Percentiles rank a stretch among this genome's conserved stretches.
phyloP scores from a whole-genome alignment of 2,888 invertebrate species.

The Gandaritis pyraliata region DNA sequence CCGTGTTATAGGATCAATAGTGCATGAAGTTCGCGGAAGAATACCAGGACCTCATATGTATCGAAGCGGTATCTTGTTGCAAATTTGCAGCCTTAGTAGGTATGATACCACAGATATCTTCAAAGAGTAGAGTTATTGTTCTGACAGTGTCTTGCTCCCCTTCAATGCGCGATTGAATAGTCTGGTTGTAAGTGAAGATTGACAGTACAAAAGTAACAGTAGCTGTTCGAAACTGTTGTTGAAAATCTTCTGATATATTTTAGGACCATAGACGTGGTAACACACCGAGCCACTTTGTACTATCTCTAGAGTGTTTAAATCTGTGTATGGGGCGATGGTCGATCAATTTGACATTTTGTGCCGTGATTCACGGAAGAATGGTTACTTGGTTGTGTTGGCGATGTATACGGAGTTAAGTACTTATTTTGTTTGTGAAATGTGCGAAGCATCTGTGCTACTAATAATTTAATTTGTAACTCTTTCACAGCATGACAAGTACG shows the following conservation, averaged over 20 bases:
- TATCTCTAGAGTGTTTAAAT: slow-evolving; percentile 3
- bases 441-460: too few relatives aligned
- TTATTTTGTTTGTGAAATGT: too few relatives aligned
- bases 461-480: too few relatives aligned
- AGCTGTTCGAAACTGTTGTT: neutral
- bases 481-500: slow-evolving; percentile 92
- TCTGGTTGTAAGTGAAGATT: neutral
- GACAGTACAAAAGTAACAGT: neutral
- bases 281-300: neutral
- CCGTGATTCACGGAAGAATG: too few relatives aligned
- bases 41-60: slow-evolving; percentile 47
- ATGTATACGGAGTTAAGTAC: too few relatives aligned
- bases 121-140: neutral
- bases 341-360: slow-evolving; percentile 19
- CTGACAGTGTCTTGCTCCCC: neutral
- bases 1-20: slow-evolving; percentile 25
- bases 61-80: slow-evolving; percentile 29
- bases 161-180: neutral
- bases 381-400: too few relatives aligned
- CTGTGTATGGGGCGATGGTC: slow-evolving; percentile 6
- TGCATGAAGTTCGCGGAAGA: slow-evolving; percentile 45
- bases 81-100: slow-evolving; percentile 3
- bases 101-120: neutral
- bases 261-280: neutral
- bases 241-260: neutral